Evolutionary conservation across 2,113 vertebrate genomes (phyloP).

Genomic region (Rafetus swinhoei): DNA sequence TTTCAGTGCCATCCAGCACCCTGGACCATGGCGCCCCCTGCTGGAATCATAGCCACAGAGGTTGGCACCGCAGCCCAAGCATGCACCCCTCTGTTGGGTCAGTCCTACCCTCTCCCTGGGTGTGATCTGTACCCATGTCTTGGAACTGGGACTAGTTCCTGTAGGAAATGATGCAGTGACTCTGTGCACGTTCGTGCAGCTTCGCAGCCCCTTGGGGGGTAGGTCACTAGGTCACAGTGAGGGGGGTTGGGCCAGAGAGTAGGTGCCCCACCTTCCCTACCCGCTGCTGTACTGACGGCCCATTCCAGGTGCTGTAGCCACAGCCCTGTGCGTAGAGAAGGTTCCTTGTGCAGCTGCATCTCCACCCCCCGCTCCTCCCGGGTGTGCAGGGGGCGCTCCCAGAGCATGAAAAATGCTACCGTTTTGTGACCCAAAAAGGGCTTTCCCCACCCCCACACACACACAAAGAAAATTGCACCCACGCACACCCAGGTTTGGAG

Average conservation of each 20-base stretch:
- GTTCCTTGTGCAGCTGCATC: not conserved
- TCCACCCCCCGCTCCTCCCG: not conserved
- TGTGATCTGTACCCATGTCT: not conserved
- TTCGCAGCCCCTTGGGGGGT: not conserved
- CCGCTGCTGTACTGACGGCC: not conserved
- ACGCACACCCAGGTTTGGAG: not conserved
- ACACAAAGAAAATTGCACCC: not conserved
- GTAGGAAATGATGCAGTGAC: not conserved
- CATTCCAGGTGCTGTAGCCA: not conserved
- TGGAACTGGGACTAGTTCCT: not conserved
- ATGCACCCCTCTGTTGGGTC: not conserved
- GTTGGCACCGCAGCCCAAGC: not conserved
- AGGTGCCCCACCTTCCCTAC: not conserved
- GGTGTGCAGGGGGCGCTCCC: not conserved
- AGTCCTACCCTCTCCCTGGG: not conserved
- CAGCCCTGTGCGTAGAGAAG: not conserved
- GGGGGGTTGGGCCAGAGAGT: not conserved
- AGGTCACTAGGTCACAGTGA: not conserved
- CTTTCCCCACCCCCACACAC: not conserved
- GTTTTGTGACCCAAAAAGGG: not conserved
- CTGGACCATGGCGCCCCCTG: too few species aligned
- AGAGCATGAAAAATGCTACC: not conserved
- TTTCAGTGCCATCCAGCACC: too few species aligned
- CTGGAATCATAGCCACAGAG: not conserved
- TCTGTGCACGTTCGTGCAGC: not conserved